Conservation (phyloP, 2,113 vertebrate species). For the Zosterops lateralis region DNA sequence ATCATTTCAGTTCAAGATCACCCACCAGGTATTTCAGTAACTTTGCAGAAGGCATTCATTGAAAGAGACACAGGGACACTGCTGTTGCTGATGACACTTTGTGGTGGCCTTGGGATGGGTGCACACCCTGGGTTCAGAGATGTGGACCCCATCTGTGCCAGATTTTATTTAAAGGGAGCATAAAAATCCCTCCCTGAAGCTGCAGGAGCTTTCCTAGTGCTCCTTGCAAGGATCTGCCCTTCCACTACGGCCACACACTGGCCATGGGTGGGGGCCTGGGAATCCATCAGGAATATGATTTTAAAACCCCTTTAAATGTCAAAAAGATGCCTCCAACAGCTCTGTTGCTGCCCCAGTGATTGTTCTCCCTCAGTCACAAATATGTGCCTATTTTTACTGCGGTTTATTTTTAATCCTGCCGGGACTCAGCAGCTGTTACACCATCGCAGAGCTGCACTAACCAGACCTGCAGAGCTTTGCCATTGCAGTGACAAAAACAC, state of each 20-base stretch:
- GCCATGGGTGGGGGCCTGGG: accelerated
- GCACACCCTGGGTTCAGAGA: background rate
- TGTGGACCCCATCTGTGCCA: accelerated
- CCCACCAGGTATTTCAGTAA: accelerated
- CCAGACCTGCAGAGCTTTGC: background rate
- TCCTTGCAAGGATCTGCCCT: background rate
- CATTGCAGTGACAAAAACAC: accelerated
- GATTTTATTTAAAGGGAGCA: background rate
- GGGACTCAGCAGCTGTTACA: background rate
- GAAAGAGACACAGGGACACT: accelerated
- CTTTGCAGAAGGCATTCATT: accelerated
- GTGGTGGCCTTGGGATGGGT: background rate
- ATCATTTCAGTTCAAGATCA: accelerated
- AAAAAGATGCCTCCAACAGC: accelerated
- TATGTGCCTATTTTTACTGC: background rate
- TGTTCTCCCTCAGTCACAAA: background rate
- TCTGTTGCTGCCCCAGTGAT: background rate
- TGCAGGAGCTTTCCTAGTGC: background rate
- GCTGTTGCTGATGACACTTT: accelerated
- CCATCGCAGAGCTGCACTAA: background rate
- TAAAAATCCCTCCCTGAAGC: background rate
- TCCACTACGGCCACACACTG: accelerated
- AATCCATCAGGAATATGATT: background rate
- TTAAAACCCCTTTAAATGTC: background rate
- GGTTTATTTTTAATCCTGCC: background rate